These are phyloP conservation scores for Dicrostonyx torquatus DNA, from an alignment of 2,797 vertebrate genomes.

Conservation along the genomic window DNA sequence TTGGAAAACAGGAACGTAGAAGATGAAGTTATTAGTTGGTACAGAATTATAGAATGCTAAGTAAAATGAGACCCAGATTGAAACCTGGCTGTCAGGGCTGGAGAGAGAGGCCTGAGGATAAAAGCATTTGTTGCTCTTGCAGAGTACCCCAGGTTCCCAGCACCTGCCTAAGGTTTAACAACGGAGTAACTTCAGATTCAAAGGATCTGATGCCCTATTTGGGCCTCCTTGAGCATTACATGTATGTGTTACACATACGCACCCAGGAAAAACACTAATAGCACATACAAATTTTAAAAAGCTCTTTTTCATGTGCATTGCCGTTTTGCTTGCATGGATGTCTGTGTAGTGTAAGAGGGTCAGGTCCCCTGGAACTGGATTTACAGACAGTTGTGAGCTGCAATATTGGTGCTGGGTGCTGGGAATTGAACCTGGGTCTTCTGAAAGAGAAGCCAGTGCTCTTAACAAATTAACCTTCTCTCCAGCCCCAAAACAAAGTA, in stretches of 20 bases:
- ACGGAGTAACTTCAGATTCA: background rate
- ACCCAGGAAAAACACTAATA: background rate
- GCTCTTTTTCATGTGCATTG: background rate
- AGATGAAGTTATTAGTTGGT: slow-evolving; percentile 27
- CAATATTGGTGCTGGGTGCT: background rate
- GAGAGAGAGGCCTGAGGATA: background rate
- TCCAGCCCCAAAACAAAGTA: background rate
- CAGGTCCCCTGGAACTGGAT: background rate
- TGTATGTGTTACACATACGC: background rate
- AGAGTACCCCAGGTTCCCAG: background rate
- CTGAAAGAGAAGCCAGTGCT: background rate
- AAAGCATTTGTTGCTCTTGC: background rate
- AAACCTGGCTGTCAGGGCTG: background rate
- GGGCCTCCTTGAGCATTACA: background rate
- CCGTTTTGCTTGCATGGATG: background rate
- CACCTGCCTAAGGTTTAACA: background rate
- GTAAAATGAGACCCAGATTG: slow-evolving; percentile 5
- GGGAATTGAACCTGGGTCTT: background rate
- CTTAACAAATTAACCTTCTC: background rate
- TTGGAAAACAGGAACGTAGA: slow-evolving; percentile 7
- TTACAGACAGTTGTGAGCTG: background rate
- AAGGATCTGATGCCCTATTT: background rate
- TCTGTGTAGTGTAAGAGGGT: background rate
- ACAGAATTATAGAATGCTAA: slow-evolving; percentile 35
- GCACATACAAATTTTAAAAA: background rate